Base-by-base conservation (phyloP, 2,888 invertebrate species). In the Agrilus mali region DNA sequence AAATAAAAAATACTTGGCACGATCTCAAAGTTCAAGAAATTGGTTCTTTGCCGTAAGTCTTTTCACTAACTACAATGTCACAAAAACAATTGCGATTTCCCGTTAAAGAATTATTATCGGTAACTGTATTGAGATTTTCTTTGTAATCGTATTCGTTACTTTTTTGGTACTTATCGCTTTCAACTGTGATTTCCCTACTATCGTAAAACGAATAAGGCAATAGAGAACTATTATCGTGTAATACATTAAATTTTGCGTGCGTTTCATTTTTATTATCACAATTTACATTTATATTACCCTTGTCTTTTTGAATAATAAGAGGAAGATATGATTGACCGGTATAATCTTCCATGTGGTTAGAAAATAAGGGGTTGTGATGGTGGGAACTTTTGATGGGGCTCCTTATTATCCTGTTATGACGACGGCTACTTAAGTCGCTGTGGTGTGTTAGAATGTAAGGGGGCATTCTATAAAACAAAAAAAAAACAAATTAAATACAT, bases 211-310 rank as follows among this genome's bases (percentile, higher is more conserved):
- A 27, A 27, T 27, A 27, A 27, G 27, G 27, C 27, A 27, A 8
- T 27, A 27, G 27, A 8, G 27, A 13, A 33, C 38, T 22, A 20
- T 43, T 22, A 13, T 44, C 47, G 31, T 47, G 44, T 13, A 47
- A 40, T 12, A 38, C 48, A 41, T 54, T 54, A 14, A 51, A 44
- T 47, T 53, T 54, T 14, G 53, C 53, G 32, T 50, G 43, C 16
- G 49, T 48, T 40, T 54, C 53, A 43, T 53, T 53, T 40, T 54
- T 54, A 32, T 48, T 50, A 51, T 54, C 52, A 48, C 50, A 50
- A 43, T 38, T 34, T 27, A 36, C 41, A 4, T 46, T 41, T 38
- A 45, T 33, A 33, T 37, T 14, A 12, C 43, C 13, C 14, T 31
- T 34, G 27, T 53, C 51, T 36, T 51, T 49, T 41, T 51, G 50